phyloP scores from a whole-genome alignment of 2,888 invertebrate genomes.

The Listrodromus nycthemerus region DNA sequence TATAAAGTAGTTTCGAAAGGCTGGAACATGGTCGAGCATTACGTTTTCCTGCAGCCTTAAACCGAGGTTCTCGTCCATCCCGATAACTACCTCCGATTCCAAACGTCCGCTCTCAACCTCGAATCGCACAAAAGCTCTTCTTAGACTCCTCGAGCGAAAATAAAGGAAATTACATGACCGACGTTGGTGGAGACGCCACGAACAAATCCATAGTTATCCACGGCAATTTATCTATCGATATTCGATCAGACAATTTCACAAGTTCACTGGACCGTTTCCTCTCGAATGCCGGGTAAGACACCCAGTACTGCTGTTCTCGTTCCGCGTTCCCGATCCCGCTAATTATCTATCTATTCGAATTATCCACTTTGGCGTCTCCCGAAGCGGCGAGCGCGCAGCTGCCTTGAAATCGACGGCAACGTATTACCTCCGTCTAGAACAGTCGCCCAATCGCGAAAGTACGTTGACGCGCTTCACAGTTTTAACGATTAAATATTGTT shows the following conservation, averaged over 20 bases:
- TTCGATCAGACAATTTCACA: slow-evolving; percentile 22
- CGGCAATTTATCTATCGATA: background rate
- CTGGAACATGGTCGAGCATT: too few species aligned
- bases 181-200: background rate
- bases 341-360: slow-evolving; percentile 35
- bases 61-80: background rate
- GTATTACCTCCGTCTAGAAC: background rate
- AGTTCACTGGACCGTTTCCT: slow-evolving; percentile 1
- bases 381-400: background rate
- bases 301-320: background rate
- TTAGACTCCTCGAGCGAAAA: background rate
- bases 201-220: background rate
- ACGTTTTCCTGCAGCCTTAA: background rate
- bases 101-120: background rate
- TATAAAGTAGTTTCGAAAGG: background rate
- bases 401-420: background rate
- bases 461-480: background rate
- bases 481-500: background rate
- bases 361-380: slow-evolving; percentile 1
- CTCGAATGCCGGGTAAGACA: background rate
- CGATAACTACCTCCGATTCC: background rate
- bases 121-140: background rate
- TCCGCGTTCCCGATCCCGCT: background rate
- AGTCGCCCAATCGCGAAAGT: background rate
- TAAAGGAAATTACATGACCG: background rate